These are phyloP conservation scores for Podarcis muralis DNA, from an alignment of 2,113 vertebrate species.

Conservation along the genomic window DNA sequence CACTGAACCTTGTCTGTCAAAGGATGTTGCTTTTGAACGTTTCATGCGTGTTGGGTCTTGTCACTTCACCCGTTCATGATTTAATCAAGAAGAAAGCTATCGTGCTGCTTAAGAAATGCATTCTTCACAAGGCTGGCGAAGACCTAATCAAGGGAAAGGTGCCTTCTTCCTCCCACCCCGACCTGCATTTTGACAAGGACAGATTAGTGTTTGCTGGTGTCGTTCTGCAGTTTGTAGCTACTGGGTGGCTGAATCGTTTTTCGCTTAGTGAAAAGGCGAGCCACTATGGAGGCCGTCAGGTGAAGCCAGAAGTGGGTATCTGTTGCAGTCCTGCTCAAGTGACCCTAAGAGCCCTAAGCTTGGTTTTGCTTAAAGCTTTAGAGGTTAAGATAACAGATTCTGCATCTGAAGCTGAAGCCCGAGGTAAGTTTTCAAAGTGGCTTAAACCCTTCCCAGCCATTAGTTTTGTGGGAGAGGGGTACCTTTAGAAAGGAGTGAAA, in stretches of 20 bases:
- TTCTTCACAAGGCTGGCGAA: constrained; percentile 82
- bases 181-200: constrained; percentile 60
- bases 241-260: constrained; percentile 76
- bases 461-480: neutral
- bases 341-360: constrained; percentile 82
- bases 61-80: constrained; percentile 69
- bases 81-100: constrained; percentile 82
- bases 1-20: constrained; percentile 68
- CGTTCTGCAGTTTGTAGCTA: constrained; percentile 72
- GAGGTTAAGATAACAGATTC: constrained; percentile 78
- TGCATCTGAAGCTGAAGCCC: constrained; percentile 65
- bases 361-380: constrained; percentile 86
- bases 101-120: constrained; percentile 84
- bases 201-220: constrained; percentile 66
- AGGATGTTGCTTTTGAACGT: constrained; percentile 74
- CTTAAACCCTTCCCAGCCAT: neutral
- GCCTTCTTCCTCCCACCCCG: neutral
- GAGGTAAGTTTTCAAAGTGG: constrained; percentile 66
- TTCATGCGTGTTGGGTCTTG: constrained; percentile 63
- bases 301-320: constrained; percentile 11
- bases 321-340: constrained; percentile 73
- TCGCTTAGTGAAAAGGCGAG: constrained; percentile 60
- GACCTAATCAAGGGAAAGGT: constrained; percentile 68
- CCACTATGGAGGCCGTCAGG: constrained; percentile 80
- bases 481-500: neutral